Evolutionary conservation across 2,113 vertebrate genomes (phyloP).

Genomic region (Xenopus laevis): DNA sequence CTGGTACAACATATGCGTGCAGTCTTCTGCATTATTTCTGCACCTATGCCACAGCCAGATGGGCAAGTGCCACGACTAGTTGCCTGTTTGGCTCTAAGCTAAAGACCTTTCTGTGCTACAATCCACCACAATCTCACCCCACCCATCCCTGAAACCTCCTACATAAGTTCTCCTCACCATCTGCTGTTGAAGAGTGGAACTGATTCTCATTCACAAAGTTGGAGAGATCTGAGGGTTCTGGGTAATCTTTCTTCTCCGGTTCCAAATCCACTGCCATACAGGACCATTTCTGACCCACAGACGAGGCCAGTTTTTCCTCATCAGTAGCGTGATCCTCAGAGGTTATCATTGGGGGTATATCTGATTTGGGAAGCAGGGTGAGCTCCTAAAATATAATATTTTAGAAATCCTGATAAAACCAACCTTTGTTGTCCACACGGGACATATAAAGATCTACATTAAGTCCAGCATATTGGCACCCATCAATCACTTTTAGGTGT

Average conservation of each 20-base stretch:
- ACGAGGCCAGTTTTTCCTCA: constrained; percentile 93
- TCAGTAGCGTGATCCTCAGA: constrained; percentile 91
- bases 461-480: too few relatives aligned
- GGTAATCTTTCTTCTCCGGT: constrained; percentile 83
- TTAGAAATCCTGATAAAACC: background rate
- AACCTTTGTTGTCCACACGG: too few relatives aligned
- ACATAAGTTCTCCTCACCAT: constrained; percentile 68
- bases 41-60: too few relatives aligned
- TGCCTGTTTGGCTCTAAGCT: too few relatives aligned
- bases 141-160: too few relatives aligned
- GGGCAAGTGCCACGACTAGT: too few relatives aligned
- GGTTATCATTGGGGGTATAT: constrained; percentile 70
- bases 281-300: constrained; percentile 82
- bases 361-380: constrained; percentile 64
- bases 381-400: constrained; percentile 67
- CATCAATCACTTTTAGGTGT: too few relatives aligned
- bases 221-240: constrained; percentile 84
- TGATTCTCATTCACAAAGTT: constrained; percentile 89
- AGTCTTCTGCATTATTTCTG: too few relatives aligned
- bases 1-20: too few relatives aligned
- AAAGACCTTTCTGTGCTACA: too few relatives aligned
- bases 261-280: constrained; percentile 82
- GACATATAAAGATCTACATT: too few relatives aligned
- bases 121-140: too few relatives aligned
- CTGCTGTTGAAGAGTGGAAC: constrained; percentile 72